Conservation (phyloP, 2,113 vertebrate genomes). For the Salvelinus namaycush region DNA sequence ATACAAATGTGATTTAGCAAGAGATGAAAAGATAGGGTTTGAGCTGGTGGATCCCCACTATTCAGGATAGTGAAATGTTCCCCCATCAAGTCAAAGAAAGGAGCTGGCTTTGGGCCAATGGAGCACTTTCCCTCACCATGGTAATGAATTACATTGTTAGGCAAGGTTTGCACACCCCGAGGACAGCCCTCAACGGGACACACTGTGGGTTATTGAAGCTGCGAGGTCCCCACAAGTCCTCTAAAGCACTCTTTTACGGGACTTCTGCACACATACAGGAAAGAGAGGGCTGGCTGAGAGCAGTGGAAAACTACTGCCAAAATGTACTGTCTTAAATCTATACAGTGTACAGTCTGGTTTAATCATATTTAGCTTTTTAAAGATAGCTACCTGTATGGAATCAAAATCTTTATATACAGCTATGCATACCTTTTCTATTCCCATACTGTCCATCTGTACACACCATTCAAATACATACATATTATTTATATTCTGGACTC, state of each 20-base stretch:
- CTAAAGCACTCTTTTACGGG: neutral
- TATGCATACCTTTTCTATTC: too few relatives aligned
- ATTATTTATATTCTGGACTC: too few relatives aligned
- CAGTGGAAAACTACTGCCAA: too few relatives aligned
- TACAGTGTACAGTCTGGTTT: too few relatives aligned
- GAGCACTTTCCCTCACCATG: conserved; percentile 9
- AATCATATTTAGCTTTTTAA: too few relatives aligned
- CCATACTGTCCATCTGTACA: too few relatives aligned
- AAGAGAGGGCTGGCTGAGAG: too few relatives aligned
- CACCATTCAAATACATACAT: too few relatives aligned
- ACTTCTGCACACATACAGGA: neutral
- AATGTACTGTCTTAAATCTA: too few relatives aligned
- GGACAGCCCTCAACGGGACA: conserved; percentile 6
- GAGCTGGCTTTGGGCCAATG: conserved; percentile 5
- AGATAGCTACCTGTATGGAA: too few relatives aligned
- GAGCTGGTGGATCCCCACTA: neutral
- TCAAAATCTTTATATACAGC: too few relatives aligned
- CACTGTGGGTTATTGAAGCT: neutral
- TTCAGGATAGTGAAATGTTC: neutral
- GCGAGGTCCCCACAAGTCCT: neutral
- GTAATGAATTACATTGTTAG: conserved; percentile 8
- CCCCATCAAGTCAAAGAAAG: conserved; percentile 3
- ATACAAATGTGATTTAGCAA: conserved; percentile 1
- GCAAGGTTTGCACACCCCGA: conserved; percentile 1
- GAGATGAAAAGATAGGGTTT: neutral